phyloP scores from a whole-genome alignment of 2,797 vertebrate species.

The Lacerta agilis region DNA sequence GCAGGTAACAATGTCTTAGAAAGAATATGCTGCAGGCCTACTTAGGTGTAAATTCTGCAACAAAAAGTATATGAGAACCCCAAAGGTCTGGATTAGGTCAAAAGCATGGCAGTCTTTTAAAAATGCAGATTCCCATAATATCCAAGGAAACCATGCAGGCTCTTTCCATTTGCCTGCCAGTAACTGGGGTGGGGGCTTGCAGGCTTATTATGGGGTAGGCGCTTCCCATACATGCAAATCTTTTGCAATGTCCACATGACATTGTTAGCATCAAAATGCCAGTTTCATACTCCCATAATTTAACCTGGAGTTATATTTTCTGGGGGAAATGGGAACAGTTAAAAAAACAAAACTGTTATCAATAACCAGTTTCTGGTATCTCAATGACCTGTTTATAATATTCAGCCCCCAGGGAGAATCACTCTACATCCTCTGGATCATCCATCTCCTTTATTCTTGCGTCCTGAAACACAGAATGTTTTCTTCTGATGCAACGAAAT shows the following conservation, averaged over 20 bases:
- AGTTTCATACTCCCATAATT: no score
- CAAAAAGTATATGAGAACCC: not conserved
- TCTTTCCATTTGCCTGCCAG: not conserved
- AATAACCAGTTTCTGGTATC: no score
- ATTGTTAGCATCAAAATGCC: no score
- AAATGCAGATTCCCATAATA: conserved; percentile 9
- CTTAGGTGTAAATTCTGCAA: not conserved
- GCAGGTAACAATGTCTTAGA: not conserved
- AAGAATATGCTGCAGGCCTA: not conserved
- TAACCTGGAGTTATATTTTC: no score
- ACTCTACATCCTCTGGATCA: not conserved
- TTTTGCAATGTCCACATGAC: no score
- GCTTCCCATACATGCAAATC: no score
- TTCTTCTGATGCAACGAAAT: conserved; percentile 52
- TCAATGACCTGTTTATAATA: no score
- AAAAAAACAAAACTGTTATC: no score
- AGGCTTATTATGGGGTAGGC: no score
- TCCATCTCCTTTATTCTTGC: conserved; percentile 46
- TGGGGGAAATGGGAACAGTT: no score
- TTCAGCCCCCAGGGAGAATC: no score
- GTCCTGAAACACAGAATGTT: conserved; percentile 51
- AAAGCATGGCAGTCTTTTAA: not conserved
- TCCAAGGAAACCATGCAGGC: not conserved
- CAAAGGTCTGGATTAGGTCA: no score
- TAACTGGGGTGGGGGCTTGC: not conserved